These are phyloP conservation scores for Leptinotarsa tumamoca DNA, from an alignment of 2,888 invertebrate species.

Conservation along the genomic window DNA sequence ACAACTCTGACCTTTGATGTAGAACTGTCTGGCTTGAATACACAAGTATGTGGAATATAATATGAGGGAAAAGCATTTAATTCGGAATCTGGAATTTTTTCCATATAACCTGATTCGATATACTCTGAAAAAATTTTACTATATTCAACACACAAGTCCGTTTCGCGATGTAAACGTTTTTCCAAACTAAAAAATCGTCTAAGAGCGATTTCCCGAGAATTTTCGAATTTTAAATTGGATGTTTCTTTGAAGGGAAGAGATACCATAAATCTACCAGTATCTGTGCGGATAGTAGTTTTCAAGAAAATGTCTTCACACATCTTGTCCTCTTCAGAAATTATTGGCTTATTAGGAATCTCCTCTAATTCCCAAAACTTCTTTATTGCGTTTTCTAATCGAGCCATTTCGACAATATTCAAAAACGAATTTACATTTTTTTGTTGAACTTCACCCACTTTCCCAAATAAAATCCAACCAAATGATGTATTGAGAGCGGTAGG, in stretches of 20 bases:
- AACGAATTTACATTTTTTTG: background rate
- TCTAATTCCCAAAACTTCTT: background rate
- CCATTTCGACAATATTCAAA: background rate
- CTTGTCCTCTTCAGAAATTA: background rate
- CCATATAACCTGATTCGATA: slow-evolving; percentile 18
- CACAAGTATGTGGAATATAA: slow-evolving; percentile 22
- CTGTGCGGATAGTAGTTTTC: background rate
- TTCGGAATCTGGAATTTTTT: slow-evolving; percentile 18
- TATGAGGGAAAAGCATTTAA: slow-evolving; percentile 1
- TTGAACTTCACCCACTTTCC: background rate
- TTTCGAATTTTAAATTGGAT: slow-evolving; percentile 12
- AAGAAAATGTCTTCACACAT: too few relatives aligned
- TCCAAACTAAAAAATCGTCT: slow-evolving; percentile 16
- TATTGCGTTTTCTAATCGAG: background rate
- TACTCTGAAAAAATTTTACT: slow-evolving; percentile 12
- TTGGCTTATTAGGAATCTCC: background rate
- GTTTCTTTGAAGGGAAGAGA: slow-evolving; percentile 24
- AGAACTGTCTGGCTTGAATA: slow-evolving; percentile 21
- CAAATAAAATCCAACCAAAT: slow-evolving; percentile 20
- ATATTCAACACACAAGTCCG: slow-evolving; percentile 8
- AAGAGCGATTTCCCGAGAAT: background rate
- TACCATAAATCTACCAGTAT: slow-evolving; percentile 7
- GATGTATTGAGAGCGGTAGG: slow-evolving; percentile 15
- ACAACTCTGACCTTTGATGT: slow-evolving; percentile 12
- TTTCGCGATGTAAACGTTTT: background rate